Percentiles rank a stretch among this genome's conserved stretches.
These are phyloP conservation scores for Sinella curviseta DNA, from an alignment of 1,140 invertebrate genomes.

Conservation along the genomic window DNA sequence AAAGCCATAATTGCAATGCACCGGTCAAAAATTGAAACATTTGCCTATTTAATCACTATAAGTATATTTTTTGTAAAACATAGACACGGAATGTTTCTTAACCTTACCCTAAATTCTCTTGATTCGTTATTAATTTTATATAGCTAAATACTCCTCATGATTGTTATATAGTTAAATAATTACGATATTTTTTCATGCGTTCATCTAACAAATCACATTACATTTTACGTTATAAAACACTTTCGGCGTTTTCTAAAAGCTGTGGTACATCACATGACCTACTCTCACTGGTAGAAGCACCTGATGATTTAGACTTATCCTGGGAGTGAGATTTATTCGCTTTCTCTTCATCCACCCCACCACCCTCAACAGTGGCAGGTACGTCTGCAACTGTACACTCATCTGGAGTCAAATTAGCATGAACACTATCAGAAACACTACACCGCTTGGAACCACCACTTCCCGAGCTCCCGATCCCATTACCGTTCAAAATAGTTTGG, in stretches of 20 bases:
- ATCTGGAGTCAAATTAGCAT: constrained; percentile 1
- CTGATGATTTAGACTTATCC: constrained; percentile 18
- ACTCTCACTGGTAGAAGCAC: constrained; percentile 22
- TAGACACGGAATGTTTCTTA: too few species aligned
- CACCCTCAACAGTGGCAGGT: neutral
- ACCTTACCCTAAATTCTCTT: too few species aligned
- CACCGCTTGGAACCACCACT: constrained; percentile 20
- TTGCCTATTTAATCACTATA: too few species aligned
- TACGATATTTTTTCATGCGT: too few species aligned
- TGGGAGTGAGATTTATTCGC: constrained; percentile 13
- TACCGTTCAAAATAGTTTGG: constrained; percentile 47
- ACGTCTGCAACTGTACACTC: neutral
- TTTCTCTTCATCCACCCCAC: constrained; percentile 28
- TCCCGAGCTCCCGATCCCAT: constrained; percentile 34
- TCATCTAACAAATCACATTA: neutral
- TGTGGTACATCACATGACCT: neutral
- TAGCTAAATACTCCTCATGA: too few species aligned
- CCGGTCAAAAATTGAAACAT: too few species aligned
- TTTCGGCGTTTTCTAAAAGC: constrained; percentile 1
- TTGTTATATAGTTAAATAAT: too few species aligned
- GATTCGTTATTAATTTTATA: too few species aligned
- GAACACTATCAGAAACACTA: neutral
- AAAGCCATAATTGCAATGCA: too few species aligned
- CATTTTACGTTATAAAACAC: constrained; percentile 5
- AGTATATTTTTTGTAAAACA: too few species aligned